Evolutionary conservation across 2,113 vertebrate species (phyloP).

Genomic region (Gymnogyps californianus): DNA sequence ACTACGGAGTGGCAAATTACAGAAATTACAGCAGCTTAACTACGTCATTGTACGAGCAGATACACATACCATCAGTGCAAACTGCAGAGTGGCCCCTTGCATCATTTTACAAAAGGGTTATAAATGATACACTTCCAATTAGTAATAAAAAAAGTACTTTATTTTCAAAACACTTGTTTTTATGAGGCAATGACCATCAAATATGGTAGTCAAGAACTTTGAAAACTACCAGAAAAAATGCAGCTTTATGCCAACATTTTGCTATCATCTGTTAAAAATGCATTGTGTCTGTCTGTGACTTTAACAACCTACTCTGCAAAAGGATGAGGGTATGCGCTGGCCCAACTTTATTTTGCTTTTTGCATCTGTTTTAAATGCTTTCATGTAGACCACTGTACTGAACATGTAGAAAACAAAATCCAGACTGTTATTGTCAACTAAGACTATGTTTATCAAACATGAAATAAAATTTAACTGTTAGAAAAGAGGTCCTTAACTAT

Average conservation of each 20-base stretch:
- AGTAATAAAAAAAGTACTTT: neutral
- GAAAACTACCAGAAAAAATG: neutral
- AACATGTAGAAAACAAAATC: neutral
- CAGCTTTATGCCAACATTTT: neutral
- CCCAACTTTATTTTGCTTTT: neutral
- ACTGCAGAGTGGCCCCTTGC: neutral
- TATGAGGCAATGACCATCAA: neutral
- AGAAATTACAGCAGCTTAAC: neutral
- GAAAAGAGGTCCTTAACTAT: neutral
- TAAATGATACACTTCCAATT: neutral
- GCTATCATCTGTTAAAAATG: neutral
- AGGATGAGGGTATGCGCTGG: neutral
- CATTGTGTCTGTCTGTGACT: neutral
- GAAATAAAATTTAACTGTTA: neutral
- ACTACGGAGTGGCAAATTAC: neutral
- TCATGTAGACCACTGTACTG: neutral
- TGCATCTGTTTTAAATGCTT: neutral
- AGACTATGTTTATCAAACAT: neutral
- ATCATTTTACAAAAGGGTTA: neutral
- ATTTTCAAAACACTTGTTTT: neutral
- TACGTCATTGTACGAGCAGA: accelerated
- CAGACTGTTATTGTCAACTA: neutral
- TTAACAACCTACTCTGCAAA: neutral
- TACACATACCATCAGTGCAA: neutral
- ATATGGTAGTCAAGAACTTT: neutral